These are phyloP conservation scores for Drosophila sulfurigaster DNA, from an alignment of 1,140 invertebrate genomes.

Conservation along the genomic window DNA sequence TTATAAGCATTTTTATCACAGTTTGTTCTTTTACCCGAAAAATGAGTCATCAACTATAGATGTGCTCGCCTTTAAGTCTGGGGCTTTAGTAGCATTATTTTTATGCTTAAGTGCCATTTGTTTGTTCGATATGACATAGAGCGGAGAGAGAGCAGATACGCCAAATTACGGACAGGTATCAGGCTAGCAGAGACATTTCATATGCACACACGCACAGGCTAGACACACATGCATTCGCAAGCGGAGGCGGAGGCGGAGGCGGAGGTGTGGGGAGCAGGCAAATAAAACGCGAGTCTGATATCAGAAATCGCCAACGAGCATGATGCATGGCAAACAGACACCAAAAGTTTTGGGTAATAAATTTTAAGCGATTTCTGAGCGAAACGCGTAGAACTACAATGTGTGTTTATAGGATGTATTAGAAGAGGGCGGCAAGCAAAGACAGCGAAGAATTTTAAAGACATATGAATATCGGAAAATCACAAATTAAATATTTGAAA, in stretches of 20 bases:
- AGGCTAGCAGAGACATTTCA: conserved; percentile 59
- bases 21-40: background rate
- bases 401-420: conserved; percentile 21
- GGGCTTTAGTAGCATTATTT: conserved; percentile 13
- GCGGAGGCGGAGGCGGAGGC: too few species aligned
- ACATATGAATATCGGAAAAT: background rate
- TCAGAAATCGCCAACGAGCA: conserved; percentile 47
- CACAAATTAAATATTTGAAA: background rate
- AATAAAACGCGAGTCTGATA: conserved; percentile 55
- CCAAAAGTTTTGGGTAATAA: conserved; percentile 78
- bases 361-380: conserved; percentile 74
- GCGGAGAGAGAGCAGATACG: conserved; percentile 30
- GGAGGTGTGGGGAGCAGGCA: conserved; percentile 4
- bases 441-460: background rate
- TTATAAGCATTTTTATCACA: conserved; percentile 20
- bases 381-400: conserved; percentile 44
- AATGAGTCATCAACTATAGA: conserved; percentile 64
- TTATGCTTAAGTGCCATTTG: conserved; percentile 73
- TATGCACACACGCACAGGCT: conserved; percentile 74
- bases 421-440: conserved; percentile 4
- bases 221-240: background rate
- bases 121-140: conserved; percentile 71
- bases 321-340: conserved; percentile 78
- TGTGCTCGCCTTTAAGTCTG: background rate
- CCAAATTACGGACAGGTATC: conserved; percentile 61